Evolutionary conservation across 1,140 invertebrate species (phyloP), one percentile per base, ranked within the genome.

Genomic region (Platyscapa corneri): DNA sequence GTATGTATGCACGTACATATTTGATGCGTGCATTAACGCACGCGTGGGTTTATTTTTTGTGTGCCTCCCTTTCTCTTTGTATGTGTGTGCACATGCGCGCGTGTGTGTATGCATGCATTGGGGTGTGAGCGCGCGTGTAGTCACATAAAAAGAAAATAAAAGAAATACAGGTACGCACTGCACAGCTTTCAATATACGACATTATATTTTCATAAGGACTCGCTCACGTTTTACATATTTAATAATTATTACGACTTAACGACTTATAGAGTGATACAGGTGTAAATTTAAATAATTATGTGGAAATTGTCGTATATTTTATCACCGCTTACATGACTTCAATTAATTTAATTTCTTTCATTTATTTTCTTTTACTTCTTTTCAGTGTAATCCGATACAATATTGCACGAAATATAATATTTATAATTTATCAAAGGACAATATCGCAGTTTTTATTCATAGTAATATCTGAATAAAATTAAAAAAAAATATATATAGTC

Each of bases 151-250:
- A 60, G n/a, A 72, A 79, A 84, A 27, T 75, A n/a, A 79, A 80
- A 18, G 3, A 74, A 39, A 78, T 75, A 80, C 70, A 80, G 65
- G 39, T 46, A 81, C 53, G 49, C 65, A 75, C 32, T 49, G 37
- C 53, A 64, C 70, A 81, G 77, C 74, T 87, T 87, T 83, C 60
- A 77, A 87, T 67, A 84, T 87, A 85, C 64, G 86, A 87, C 79
- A 82, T 82, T 88, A 76, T 89, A 87, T 90, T 90, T 89, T 87
- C 85, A 89, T 91, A 91, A 90, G 91, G 91, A 91, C 91, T 88
- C 88, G 85, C 87, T 89, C 87, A 86, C 87, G 86, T 89, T 88
- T 80, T 88, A 88, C 75, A 86, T 86, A 27, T 87, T 83, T 83
- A 79, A 56, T 87, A 82, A 82, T 80, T 82, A 82, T 80, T 82